Evolutionary conservation across 2,888 invertebrate species (phyloP).

Genomic region (Gari tellinella): DNA sequence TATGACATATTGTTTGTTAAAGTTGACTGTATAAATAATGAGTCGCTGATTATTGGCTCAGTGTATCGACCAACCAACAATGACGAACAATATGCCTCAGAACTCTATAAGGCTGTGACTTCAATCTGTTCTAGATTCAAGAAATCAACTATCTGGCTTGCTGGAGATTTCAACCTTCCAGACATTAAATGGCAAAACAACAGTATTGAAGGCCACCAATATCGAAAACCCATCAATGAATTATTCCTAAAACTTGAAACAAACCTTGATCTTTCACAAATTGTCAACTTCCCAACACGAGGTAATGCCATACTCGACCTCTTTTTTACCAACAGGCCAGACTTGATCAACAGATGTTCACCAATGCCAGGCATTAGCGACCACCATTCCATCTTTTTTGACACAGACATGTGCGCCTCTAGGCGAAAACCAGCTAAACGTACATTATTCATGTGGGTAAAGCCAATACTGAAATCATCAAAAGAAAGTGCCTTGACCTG

Average conservation of each 20-base stretch:
- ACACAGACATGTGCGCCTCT: conserved; percentile 9
- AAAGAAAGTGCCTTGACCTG: too few relatives aligned
- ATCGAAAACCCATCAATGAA: conserved; percentile 26
- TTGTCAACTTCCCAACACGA: conserved; percentile 21
- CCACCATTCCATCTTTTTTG: conserved; percentile 21
- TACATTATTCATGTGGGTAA: conserved; percentile 17
- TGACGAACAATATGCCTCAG: conserved; percentile 1
- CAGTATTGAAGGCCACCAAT: conserved; percentile 26
- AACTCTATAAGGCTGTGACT: conserved; percentile 5
- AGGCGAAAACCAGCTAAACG: conserved; percentile 10
- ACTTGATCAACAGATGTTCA: conserved; percentile 17
- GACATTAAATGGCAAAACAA: conserved; percentile 30
- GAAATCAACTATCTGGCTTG: conserved; percentile 24
- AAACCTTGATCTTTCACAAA: conserved; percentile 12
- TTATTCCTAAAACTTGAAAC: conserved; percentile 16
- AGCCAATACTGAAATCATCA: too few relatives aligned
- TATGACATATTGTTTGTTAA: conserved; percentile 17
- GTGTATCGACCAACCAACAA: conserved; percentile 25
- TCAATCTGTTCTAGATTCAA: background rate
- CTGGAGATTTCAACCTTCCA: conserved; percentile 32
- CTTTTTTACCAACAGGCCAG: conserved; percentile 33
- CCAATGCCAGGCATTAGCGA: conserved; percentile 29
- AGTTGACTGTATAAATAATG: conserved; percentile 11
- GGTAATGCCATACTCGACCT: conserved; percentile 18
- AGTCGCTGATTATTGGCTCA: conserved; percentile 24